Evolutionary conservation across 2,113 vertebrate genomes (phyloP).

Genomic region (Indicator maculatus): DNA sequence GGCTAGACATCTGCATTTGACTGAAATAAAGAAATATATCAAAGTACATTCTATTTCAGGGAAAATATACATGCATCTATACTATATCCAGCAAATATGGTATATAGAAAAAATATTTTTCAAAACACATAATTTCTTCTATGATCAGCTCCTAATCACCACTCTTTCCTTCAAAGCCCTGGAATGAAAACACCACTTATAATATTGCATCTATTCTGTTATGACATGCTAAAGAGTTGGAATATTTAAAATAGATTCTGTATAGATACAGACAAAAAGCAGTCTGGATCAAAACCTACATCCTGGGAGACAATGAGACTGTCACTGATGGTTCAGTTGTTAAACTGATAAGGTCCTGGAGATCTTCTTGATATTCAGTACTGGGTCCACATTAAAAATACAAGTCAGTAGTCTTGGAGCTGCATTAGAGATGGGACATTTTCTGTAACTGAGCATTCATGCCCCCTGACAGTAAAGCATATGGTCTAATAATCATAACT

Average conservation of each 20-base stretch:
- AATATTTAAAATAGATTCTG: background rate
- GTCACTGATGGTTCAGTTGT: background rate
- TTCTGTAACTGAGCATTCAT: background rate
- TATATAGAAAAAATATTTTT: background rate
- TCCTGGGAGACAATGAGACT: background rate
- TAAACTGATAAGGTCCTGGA: background rate
- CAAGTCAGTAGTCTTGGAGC: background rate
- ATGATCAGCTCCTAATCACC: background rate
- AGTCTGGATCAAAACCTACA: background rate
- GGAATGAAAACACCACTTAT: background rate
- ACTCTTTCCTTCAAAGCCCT: background rate
- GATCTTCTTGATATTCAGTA: background rate
- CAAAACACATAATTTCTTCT: background rate
- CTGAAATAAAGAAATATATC: conserved; percentile 27
- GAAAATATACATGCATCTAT: background rate
- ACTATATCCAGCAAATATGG: background rate
- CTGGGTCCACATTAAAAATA: background rate
- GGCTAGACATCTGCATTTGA: conserved; percentile 12
- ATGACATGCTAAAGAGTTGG: background rate
- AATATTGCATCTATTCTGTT: background rate
- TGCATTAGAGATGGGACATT: background rate
- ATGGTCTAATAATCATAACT: background rate
- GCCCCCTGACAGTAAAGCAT: background rate
- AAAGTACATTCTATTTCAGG: background rate
- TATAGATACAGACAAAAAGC: background rate